A percentile compares a stretch with the other conserved stretches of the same genome.
Conservation (phyloP, 2,888 invertebrate species). For the Pyralis farinalis region DNA sequence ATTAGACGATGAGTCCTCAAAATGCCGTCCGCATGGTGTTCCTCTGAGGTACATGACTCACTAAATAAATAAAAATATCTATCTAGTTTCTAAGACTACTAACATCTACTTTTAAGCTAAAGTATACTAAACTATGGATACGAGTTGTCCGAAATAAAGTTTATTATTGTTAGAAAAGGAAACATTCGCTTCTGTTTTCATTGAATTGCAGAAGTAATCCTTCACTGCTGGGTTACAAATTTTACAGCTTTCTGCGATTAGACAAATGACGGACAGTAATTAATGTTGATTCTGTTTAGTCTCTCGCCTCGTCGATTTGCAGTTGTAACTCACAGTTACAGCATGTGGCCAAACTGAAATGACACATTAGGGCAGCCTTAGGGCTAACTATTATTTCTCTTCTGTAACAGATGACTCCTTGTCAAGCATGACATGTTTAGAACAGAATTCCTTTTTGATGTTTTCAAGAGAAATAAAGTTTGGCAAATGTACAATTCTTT, state of each 20-base stretch:
- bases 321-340: neutral
- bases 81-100: no score
- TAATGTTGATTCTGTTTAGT: neutral
- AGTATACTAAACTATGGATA: no score
- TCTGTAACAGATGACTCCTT: neutral
- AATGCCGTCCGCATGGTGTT: no score
- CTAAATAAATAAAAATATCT: no score
- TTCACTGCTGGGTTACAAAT: neutral
- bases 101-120: no score
- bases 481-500: slow-evolving; percentile 54
- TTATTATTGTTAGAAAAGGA: no score
- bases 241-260: neutral
- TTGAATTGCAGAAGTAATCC: no score
- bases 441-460: slow-evolving; percentile 25
- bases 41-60: no score
- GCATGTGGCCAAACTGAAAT: neutral
- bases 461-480: slow-evolving; percentile 30
- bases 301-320: neutral
- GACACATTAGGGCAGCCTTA: neutral
- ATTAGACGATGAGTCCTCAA: no score
- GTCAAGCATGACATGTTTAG: slow-evolving; percentile 38
- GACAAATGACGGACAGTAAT: neutral
- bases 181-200: no score
- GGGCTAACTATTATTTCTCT: neutral
- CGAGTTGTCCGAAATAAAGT: no score